A percentile compares a stretch with the other conserved stretches of the same genome.
Evolutionary conservation across 2,888 invertebrate species (phyloP).

Genomic region (Emmelina monodactyla): DNA sequence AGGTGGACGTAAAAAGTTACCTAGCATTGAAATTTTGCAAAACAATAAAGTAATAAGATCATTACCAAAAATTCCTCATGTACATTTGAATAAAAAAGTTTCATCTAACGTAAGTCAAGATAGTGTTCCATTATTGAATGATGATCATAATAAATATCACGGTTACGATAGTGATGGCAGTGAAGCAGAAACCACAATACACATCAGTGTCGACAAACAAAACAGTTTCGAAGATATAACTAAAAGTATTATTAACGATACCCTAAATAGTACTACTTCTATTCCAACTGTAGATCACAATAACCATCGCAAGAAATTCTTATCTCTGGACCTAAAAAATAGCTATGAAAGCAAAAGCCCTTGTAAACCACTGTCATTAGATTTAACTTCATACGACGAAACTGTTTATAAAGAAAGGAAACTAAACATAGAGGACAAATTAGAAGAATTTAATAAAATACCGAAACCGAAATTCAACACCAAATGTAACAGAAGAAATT

Average conservation of each 20-base stretch:
- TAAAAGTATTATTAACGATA: neutral
- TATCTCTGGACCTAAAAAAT: slow-evolving; percentile 39
- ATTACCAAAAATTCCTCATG: slow-evolving; percentile 23
- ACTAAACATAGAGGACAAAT: slow-evolving; percentile 7
- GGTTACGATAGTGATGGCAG: slow-evolving; percentile 63
- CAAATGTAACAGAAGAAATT: slow-evolving; percentile 26
- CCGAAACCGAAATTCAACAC: slow-evolving; percentile 2
- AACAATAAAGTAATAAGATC: no score
- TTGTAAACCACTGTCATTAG: slow-evolving; percentile 19
- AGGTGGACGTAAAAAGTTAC: no score
- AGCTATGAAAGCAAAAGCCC: slow-evolving; percentile 24
- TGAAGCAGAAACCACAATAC: slow-evolving; percentile 58
- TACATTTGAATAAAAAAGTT: slow-evolving; percentile 10
- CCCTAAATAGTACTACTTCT: neutral
- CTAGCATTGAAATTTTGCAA: no score
- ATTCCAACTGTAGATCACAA: neutral
- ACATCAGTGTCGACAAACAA: slow-evolving; percentile 44
- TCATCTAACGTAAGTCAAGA: no score
- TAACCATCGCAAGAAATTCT: slow-evolving; percentile 26
- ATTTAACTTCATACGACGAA: slow-evolving; percentile 14
- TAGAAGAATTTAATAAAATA: neutral
- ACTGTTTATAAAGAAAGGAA: slow-evolving; percentile 11
- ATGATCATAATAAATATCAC: slow-evolving; percentile 39
- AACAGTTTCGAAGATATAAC: slow-evolving; percentile 21
- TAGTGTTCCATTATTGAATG: slow-evolving; percentile 9